These are phyloP conservation scores for Cheumatopsyche charites DNA, from an alignment of 1,140 invertebrate species.

Conservation along the genomic window DNA sequence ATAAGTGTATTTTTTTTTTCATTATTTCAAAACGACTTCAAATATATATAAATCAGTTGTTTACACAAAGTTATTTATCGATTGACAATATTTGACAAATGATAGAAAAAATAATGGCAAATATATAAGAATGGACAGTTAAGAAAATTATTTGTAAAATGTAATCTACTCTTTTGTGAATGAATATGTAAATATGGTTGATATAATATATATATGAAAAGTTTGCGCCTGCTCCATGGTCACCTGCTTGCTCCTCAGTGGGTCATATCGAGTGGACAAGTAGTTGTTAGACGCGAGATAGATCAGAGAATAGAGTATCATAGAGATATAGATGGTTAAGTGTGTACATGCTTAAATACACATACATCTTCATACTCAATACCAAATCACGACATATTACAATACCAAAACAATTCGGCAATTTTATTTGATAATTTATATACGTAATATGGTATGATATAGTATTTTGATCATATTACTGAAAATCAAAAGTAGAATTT, in stretches of 20 bases:
- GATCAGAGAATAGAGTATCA: conserved; percentile 34
- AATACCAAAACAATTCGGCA: conserved; percentile 2
- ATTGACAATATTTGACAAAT: too few species aligned
- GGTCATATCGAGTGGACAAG: conserved; percentile 26
- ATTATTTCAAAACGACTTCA: too few species aligned
- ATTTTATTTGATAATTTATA: not conserved
- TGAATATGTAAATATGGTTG: conserved; percentile 1
- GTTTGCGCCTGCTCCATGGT: conserved; percentile 18
- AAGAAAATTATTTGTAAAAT: not conserved
- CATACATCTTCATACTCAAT: conserved; percentile 18
- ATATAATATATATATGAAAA: conserved; percentile 16
- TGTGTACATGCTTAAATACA: conserved; percentile 34
- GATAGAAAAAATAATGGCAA: not conserved
- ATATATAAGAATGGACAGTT: not conserved
- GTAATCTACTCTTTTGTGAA: conserved; percentile 9
- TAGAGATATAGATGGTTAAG: conserved; percentile 27
- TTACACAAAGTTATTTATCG: too few species aligned
- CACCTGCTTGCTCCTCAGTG: conserved; percentile 31
- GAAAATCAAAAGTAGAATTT: not conserved
- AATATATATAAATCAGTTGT: too few species aligned
- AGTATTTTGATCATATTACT: conserved; percentile 1
- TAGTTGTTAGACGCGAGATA: conserved; percentile 31
- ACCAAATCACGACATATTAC: conserved; percentile 7
- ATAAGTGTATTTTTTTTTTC: too few species aligned
- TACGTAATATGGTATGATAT: not conserved